Conservation (phyloP, 2,797 vertebrate species). For the Pangasius krempfi region DNA sequence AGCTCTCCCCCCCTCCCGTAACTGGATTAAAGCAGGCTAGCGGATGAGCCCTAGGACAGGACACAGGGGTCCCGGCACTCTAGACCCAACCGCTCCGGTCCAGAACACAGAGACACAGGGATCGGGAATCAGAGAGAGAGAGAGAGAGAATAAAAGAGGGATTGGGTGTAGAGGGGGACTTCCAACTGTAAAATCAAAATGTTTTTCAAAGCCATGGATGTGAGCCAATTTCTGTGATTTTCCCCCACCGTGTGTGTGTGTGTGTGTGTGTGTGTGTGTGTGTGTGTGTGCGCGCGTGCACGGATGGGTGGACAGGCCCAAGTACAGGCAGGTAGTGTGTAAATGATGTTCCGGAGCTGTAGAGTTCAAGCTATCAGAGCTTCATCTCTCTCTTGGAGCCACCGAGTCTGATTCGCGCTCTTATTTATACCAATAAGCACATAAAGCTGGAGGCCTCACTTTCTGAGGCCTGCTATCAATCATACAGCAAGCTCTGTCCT, state of each 20-base stretch:
- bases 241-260: slow-evolving; percentile 8
- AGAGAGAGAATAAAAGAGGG: slow-evolving; percentile 7
- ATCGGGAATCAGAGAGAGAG: slow-evolving; percentile 1
- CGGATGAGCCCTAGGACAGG: slow-evolving; percentile 78
- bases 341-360: slow-evolving; percentile 49
- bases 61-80: slow-evolving; percentile 71
- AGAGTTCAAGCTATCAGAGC: slow-evolving; percentile 42
- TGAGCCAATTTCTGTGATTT: slow-evolving; percentile 46
- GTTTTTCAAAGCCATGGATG: slow-evolving; percentile 46
- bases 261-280: background rate
- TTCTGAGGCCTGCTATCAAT: slow-evolving; percentile 47
- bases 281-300: background rate
- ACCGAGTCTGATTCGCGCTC: slow-evolving; percentile 53
- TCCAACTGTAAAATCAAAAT: slow-evolving; percentile 55
- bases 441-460: slow-evolving; percentile 46
- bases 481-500: slow-evolving; percentile 32
- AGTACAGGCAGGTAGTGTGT: slow-evolving; percentile 47
- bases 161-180: background rate
- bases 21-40: slow-evolving; percentile 79
- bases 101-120: slow-evolving; percentile 26
- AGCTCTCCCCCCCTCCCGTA: slow-evolving; percentile 71
- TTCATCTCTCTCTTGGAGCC: slow-evolving; percentile 55
- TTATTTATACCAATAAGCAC: slow-evolving; percentile 55
- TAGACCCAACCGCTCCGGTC: slow-evolving; percentile 61
- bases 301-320: background rate